phyloP scores from a whole-genome alignment of 2,113 vertebrate species.

The Phalacrocorax brasilianus region DNA sequence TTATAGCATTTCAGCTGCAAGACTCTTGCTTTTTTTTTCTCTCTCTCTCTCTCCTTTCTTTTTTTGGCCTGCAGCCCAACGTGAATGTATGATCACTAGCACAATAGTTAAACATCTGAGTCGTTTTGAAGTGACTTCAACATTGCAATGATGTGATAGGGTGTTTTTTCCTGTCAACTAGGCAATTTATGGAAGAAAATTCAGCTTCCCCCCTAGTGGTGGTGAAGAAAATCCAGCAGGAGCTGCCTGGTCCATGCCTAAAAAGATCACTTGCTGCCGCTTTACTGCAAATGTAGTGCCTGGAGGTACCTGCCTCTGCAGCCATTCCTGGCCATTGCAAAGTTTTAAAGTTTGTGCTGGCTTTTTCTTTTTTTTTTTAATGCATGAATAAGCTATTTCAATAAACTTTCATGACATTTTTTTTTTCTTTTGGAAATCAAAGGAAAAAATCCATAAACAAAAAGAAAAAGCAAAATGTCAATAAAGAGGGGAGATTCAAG shows the following conservation, averaged over 20 bases:
- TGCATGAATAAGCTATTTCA: neutral
- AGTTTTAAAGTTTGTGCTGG: neutral
- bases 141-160: slow-evolving; percentile 66
- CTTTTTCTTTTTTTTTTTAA: neutral
- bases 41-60: neutral
- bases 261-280: neutral
- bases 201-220: slow-evolving; percentile 74
- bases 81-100: slow-evolving; percentile 81
- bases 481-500: neutral
- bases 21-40: slow-evolving; percentile 50
- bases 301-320: neutral
- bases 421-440: neutral
- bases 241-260: neutral
- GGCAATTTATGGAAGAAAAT: slow-evolving; percentile 49
- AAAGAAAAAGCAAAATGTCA: neutral
- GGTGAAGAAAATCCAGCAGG: slow-evolving; percentile 50
- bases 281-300: neutral
- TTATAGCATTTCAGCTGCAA: slow-evolving; percentile 74
- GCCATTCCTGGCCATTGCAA: neutral
- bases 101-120: slow-evolving; percentile 83
- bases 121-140: slow-evolving; percentile 79
- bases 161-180: slow-evolving; percentile 20
- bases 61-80: slow-evolving; percentile 80
- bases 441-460: neutral
- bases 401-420: neutral